These are phyloP conservation scores for Pagetopsis macropterus DNA, from an alignment of 2,797 vertebrate species.

Conservation along the genomic window DNA sequence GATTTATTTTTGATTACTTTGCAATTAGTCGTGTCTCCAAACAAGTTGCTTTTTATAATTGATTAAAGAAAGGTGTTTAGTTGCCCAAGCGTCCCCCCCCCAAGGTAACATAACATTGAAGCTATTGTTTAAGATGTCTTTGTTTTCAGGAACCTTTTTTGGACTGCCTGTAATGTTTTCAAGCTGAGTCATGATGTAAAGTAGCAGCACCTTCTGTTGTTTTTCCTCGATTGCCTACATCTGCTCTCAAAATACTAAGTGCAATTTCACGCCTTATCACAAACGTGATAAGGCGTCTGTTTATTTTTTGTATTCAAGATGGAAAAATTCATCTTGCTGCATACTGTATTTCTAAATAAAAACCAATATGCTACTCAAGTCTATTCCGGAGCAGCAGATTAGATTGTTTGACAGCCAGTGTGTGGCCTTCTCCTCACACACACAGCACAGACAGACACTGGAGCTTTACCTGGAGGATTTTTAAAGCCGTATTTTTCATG, in stretches of 20 bases:
- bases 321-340: neutral
- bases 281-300: no score
- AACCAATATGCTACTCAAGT: slow-evolving; percentile 5
- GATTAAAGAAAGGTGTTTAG: slow-evolving; percentile 15
- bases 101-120: neutral
- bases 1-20: slow-evolving; percentile 23
- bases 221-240: slow-evolving; percentile 3
- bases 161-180: slow-evolving; percentile 3
- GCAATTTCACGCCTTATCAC: slow-evolving; percentile 9
- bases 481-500: slow-evolving; percentile 53
- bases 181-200: slow-evolving; percentile 19
- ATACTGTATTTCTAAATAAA: slow-evolving; percentile 17
- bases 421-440: slow-evolving; percentile 33
- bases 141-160: slow-evolving; percentile 2
- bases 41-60: slow-evolving; percentile 30
- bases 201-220: slow-evolving; percentile 27
- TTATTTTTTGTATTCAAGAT: neutral
- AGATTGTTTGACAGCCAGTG: slow-evolving; percentile 21
- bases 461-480: slow-evolving; percentile 49
- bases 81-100: neutral
- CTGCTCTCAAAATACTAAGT: neutral
- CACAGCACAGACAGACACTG: slow-evolving; percentile 28
- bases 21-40: neutral
- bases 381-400: slow-evolving; percentile 35
- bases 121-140: slow-evolving; percentile 3